These are phyloP conservation scores for Trichomycterus rosablanca DNA, from an alignment of 2,113 vertebrate genomes.

Conservation along the genomic window DNA sequence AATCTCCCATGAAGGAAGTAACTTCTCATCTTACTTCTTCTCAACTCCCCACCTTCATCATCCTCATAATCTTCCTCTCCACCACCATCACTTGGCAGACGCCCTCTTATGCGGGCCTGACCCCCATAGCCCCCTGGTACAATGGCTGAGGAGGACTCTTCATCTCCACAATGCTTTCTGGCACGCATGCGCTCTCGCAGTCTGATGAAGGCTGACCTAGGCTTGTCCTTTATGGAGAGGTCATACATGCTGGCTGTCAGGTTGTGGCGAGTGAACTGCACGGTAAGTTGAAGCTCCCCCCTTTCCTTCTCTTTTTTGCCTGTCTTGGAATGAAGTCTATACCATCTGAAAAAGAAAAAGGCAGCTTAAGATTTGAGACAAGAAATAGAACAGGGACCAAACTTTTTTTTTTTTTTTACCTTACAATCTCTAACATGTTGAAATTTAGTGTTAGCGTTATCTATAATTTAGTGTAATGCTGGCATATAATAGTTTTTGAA, in stretches of 20 bases:
- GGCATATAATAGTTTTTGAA: no score
- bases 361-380: no score
- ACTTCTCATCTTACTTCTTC: conserved; percentile 77
- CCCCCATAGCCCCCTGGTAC: conserved; percentile 66
- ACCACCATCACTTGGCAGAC: conserved; percentile 69
- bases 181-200: conserved; percentile 88
- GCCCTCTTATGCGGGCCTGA: conserved; percentile 46
- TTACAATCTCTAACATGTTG: no score
- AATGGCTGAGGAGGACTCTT: conserved; percentile 78
- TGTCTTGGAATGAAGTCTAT: conserved; percentile 85
- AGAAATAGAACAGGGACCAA: no score
- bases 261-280: conserved; percentile 87
- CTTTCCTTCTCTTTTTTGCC: conserved; percentile 96
- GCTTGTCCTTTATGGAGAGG: conserved; percentile 88
- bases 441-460: no score
- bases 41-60: conserved; percentile 72
- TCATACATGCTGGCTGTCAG: conserved; percentile 97
- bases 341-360: conserved; percentile 74
- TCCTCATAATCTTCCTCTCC: conserved; percentile 80
- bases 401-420: no score
- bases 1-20: conserved; percentile 85
- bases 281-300: conserved; percentile 83
- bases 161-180: conserved; percentile 75
- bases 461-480: no score
- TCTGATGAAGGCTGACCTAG: conserved; percentile 80